Evolutionary conservation across 1,140 invertebrate species (phyloP).

Genomic region (Papilio xuthus): DNA sequence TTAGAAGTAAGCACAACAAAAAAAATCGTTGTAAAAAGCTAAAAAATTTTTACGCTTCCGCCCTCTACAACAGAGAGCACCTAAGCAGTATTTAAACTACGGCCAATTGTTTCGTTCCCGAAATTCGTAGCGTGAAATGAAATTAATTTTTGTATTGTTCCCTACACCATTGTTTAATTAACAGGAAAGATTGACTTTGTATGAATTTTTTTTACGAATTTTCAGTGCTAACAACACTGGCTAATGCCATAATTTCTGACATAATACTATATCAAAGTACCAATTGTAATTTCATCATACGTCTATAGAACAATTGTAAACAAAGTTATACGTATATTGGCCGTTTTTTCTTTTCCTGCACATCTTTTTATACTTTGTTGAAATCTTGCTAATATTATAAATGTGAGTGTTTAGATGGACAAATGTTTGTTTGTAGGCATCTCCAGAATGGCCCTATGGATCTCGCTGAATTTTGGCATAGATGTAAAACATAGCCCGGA

Average conservation of each 20-base stretch:
- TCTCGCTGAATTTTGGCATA: too few relatives aligned
- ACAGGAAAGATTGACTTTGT: constrained; percentile 18
- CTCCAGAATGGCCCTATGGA: too few relatives aligned
- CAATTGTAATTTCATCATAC: not conserved
- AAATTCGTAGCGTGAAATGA: constrained; percentile 47
- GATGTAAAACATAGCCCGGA: too few relatives aligned
- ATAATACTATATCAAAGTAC: not conserved
- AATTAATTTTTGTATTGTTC: constrained; percentile 26
- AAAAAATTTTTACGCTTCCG: constrained; percentile 65
- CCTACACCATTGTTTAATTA: constrained; percentile 20
- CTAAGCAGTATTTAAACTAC: constrained; percentile 65
- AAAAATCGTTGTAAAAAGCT: constrained; percentile 73
- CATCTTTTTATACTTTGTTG: too few relatives aligned
- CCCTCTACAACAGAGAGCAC: constrained; percentile 59
- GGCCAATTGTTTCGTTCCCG: constrained; percentile 62
- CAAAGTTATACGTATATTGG: too few relatives aligned
- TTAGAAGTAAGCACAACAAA: constrained; percentile 77
- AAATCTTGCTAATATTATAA: too few relatives aligned
- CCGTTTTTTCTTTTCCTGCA: too few relatives aligned
- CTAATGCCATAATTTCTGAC: not conserved
- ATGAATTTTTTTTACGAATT: not conserved
- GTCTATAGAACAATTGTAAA: too few relatives aligned
- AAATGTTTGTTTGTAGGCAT: too few relatives aligned
- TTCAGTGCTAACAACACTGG: not conserved
- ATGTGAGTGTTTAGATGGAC: too few relatives aligned